Evolutionary conservation across 2,888 invertebrate genomes (phyloP).

Genomic region (Drosophila vallismaia): DNA sequence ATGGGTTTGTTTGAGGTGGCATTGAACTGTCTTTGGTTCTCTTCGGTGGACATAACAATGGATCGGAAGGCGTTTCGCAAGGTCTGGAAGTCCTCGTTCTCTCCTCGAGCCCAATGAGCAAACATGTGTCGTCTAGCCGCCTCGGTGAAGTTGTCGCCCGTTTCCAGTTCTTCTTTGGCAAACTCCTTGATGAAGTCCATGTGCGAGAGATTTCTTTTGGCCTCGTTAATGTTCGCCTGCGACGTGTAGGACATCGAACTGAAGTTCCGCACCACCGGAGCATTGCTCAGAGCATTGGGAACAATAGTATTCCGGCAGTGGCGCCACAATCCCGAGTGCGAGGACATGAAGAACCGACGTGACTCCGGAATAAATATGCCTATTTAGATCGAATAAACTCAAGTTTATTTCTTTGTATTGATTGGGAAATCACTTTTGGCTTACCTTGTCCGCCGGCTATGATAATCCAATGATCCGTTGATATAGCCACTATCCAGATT

Average conservation of each 20-base stretch:
- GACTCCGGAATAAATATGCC: slow-evolving; percentile 86
- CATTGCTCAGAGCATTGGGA: slow-evolving; percentile 84
- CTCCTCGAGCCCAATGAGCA: slow-evolving; percentile 82
- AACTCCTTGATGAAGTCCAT: slow-evolving; percentile 76
- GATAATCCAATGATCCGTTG: slow-evolving; percentile 90
- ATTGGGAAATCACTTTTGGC: neutral
- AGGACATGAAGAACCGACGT: slow-evolving; percentile 87
- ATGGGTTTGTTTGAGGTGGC: slow-evolving; percentile 72
- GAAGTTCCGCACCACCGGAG: slow-evolving; percentile 85
- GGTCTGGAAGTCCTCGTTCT: slow-evolving; percentile 74
- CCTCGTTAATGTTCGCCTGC: slow-evolving; percentile 68
- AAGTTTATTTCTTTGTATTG: too few species aligned
- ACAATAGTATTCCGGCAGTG: slow-evolving; percentile 82
- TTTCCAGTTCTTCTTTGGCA: slow-evolving; percentile 56
- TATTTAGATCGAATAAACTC: slow-evolving; percentile 70
- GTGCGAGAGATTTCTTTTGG: slow-evolving; percentile 75
- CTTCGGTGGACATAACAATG: slow-evolving; percentile 70
- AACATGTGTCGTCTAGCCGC: slow-evolving; percentile 80
- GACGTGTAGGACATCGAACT: slow-evolving; percentile 84
- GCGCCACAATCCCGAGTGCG: slow-evolving; percentile 89
- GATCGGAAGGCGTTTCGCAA: slow-evolving; percentile 78
- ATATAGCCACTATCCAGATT: slow-evolving; percentile 90
- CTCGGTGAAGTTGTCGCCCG: slow-evolving; percentile 73
- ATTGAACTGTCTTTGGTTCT: slow-evolving; percentile 63
- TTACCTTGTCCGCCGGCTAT: slow-evolving; percentile 84